phyloP scores from a whole-genome alignment of 2,888 invertebrate species.

The Agonopterix heracliana region DNA sequence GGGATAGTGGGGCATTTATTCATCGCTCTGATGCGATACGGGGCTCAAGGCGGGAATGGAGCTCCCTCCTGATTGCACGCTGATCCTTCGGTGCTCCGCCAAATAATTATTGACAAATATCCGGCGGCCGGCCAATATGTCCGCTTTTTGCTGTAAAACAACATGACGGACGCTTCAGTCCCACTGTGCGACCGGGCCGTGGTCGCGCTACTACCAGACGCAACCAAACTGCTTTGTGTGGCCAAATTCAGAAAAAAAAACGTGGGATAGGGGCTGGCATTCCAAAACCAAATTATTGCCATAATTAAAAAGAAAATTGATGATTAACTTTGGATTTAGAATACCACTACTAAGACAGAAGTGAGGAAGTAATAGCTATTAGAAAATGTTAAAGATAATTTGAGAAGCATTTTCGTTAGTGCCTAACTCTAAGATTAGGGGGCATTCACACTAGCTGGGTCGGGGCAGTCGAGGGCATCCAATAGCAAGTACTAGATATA shows the following conservation, averaged over 20 bases:
- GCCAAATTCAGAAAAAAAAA: conserved; percentile 37
- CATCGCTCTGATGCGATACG: conserved; percentile 73
- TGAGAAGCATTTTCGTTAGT: conserved; percentile 61
- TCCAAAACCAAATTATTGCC: conserved; percentile 46
- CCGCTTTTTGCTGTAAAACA: conserved; percentile 77
- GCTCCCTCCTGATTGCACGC: conserved; percentile 73
- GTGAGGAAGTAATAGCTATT: conserved; percentile 40
- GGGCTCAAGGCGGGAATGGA: conserved; percentile 72
- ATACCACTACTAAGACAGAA: conserved; percentile 43
- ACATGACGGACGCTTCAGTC: conserved; percentile 62
- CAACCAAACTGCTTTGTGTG: conserved; percentile 49
- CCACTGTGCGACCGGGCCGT: conserved; percentile 26
- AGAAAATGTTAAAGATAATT: conserved; percentile 36
- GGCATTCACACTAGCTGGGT: conserved; percentile 71
- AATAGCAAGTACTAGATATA: conserved; percentile 62
- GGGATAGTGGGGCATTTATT: conserved; percentile 41
- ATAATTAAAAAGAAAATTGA: not conserved
- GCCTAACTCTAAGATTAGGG: conserved; percentile 60
- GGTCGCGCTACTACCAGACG: conserved; percentile 16
- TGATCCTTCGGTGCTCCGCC: conserved; percentile 76
- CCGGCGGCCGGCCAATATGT: conserved; percentile 76
- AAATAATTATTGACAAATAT: conserved; percentile 78
- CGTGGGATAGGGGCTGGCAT: conserved; percentile 36
- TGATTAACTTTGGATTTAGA: conserved; percentile 47
- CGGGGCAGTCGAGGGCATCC: conserved; percentile 67